Percentiles rank a stretch among this genome's conserved stretches.
Conservation (phyloP, 2,797 vertebrate species). For the Myripristis murdjan region DNA sequence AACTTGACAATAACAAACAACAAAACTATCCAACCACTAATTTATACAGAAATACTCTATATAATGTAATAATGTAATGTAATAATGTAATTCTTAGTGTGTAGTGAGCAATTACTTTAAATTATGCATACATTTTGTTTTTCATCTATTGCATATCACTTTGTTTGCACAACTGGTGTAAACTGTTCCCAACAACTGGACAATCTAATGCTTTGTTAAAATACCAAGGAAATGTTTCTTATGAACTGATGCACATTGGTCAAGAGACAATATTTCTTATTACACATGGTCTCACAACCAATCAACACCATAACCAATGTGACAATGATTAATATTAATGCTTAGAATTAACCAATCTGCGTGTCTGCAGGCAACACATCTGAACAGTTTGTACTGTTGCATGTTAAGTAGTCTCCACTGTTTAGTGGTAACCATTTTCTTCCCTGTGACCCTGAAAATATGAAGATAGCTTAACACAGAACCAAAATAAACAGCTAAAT, state of each 20-base stretch:
- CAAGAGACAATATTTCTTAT: conserved; percentile 1
- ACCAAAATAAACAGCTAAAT: background rate
- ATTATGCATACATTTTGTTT: background rate
- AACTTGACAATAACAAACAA: background rate
- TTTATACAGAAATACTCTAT: background rate
- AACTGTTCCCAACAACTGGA: background rate
- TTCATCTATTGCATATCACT: background rate
- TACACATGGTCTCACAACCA: background rate
- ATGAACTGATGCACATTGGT: background rate
- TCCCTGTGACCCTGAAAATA: background rate
- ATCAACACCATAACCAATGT: background rate
- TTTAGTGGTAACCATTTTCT: background rate
- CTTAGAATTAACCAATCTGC: background rate
- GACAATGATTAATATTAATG: too few species aligned
- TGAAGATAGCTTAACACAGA: background rate
- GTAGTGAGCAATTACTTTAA: background rate
- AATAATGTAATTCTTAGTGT: background rate
- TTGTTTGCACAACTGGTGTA: conserved; percentile 1
- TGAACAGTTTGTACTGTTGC: background rate
- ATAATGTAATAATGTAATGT: background rate
- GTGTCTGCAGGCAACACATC: background rate
- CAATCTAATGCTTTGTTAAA: background rate
- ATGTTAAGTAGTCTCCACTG: background rate
- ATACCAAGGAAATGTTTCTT: conserved; percentile 1
- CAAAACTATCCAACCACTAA: background rate